Percentiles rank a stretch among this genome's conserved stretches.
Evolutionary conservation across 2,797 vertebrate species (phyloP).

Genomic region (Otolemur crassicaudatus): DNA sequence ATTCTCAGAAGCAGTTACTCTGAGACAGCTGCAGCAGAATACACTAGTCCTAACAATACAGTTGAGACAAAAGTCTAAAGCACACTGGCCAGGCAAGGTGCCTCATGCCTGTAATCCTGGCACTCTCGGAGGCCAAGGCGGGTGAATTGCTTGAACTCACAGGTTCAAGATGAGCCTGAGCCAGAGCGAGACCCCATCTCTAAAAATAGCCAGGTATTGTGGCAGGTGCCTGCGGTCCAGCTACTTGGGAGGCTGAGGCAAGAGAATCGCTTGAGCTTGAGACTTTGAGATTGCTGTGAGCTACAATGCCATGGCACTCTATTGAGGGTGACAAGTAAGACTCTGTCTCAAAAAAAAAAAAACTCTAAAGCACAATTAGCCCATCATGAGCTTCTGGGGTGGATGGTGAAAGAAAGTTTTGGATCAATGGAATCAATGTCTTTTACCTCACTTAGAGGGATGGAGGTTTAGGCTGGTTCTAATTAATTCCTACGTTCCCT

Average conservation of each 20-base stretch:
- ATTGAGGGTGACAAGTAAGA: too few species aligned
- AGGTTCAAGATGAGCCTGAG: too few species aligned
- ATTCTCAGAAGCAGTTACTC: conserved; percentile 11
- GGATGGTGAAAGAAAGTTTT: neutral
- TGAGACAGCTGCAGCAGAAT: neutral
- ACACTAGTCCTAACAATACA: neutral
- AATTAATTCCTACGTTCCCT: neutral
- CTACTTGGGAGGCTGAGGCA: too few species aligned
- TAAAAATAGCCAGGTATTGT: too few species aligned
- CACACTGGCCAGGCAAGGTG: neutral
- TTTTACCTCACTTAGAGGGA: neutral
- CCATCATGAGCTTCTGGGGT: neutral
- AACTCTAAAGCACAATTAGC: conserved; percentile 25
- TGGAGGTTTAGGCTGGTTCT: neutral
- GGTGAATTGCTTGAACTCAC: too few species aligned
- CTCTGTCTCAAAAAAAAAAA: neutral
- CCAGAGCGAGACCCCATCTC: too few species aligned
- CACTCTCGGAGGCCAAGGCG: too few species aligned
- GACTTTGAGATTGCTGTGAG: too few species aligned
- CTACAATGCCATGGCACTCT: too few species aligned
- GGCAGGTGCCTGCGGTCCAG: too few species aligned
- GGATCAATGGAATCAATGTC: neutral
- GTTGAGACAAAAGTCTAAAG: conserved; percentile 17
- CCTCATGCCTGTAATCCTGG: too few species aligned
- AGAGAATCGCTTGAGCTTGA: too few species aligned